phyloP scores from a whole-genome alignment of 2,113 vertebrate species.

The Ciconia maguari region DNA sequence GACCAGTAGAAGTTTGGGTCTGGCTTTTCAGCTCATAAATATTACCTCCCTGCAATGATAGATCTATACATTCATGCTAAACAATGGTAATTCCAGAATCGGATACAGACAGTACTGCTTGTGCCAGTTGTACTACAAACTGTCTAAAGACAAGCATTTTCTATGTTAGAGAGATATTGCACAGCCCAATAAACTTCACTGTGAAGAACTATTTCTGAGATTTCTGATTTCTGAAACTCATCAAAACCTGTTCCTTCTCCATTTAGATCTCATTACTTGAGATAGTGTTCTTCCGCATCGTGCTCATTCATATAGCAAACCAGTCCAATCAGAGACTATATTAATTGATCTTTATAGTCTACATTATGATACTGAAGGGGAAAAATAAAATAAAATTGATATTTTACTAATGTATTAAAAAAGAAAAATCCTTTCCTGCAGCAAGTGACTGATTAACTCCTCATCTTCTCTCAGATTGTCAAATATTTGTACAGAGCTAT shows the following conservation, averaged over 20 bases:
- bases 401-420: neutral
- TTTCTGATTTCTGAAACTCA: neutral
- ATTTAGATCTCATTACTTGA: neutral
- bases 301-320: neutral
- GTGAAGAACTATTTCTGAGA: neutral
- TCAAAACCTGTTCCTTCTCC: neutral
- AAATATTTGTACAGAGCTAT: neutral
- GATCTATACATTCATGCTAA: neutral
- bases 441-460: neutral
- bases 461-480: neutral
- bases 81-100: neutral
- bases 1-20: neutral
- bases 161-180: neutral
- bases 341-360: neutral
- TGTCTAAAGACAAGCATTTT: neutral
- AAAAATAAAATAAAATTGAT: neutral
- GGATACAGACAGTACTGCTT: fast-evolving
- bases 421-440: neutral
- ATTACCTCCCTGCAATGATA: neutral
- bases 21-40: neutral
- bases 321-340: neutral
- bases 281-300: neutral
- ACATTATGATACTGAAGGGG: neutral
- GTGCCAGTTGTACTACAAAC: neutral
- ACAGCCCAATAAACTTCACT: neutral